Conservation (phyloP, 2,888 invertebrate species). For the Chrysopilus asiliformis region DNA sequence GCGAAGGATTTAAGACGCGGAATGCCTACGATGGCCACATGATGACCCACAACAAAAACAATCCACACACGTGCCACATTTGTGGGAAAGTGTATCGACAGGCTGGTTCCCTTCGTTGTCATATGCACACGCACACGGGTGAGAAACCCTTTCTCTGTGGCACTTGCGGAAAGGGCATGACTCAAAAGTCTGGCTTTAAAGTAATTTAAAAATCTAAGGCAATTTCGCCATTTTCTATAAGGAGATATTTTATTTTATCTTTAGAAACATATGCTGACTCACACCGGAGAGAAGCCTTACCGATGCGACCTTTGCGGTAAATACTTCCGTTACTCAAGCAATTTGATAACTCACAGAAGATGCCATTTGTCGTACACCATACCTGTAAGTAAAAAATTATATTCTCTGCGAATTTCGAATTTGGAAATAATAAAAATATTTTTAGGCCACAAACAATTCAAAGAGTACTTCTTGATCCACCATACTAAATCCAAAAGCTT, state of each 20-base stretch:
- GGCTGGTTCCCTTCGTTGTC: slow-evolving; percentile 28
- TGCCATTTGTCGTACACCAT: too few relatives aligned
- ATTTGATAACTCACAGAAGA: slow-evolving; percentile 30
- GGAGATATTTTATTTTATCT: neutral
- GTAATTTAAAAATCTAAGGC: slow-evolving; percentile 12
- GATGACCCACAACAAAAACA: slow-evolving; percentile 28
- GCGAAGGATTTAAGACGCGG: slow-evolving; percentile 32
- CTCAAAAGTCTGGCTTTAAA: slow-evolving; percentile 34
- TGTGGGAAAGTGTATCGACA: slow-evolving; percentile 32
- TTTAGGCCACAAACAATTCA: too few relatives aligned
- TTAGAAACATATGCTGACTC: slow-evolving; percentile 31
- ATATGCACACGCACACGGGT: slow-evolving; percentile 28
- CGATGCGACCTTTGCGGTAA: slow-evolving; percentile 27
- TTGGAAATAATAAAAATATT: too few relatives aligned
- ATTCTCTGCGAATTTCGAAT: too few relatives aligned
- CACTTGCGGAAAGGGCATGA: slow-evolving; percentile 33
- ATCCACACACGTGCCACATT: slow-evolving; percentile 29
- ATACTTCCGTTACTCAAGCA: slow-evolving; percentile 32
- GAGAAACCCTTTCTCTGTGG: slow-evolving; percentile 30
- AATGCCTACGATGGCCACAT: slow-evolving; percentile 33
- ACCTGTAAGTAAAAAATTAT: too few relatives aligned
- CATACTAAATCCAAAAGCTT: too few relatives aligned
- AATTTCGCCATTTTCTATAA: neutral
- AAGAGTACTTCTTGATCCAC: too few relatives aligned
- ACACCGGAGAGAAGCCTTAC: slow-evolving; percentile 33